Percentiles rank a stretch among this genome's conserved stretches.
Conservation (phyloP, 2,113 vertebrate species). For the Mastomys coucha region DNA sequence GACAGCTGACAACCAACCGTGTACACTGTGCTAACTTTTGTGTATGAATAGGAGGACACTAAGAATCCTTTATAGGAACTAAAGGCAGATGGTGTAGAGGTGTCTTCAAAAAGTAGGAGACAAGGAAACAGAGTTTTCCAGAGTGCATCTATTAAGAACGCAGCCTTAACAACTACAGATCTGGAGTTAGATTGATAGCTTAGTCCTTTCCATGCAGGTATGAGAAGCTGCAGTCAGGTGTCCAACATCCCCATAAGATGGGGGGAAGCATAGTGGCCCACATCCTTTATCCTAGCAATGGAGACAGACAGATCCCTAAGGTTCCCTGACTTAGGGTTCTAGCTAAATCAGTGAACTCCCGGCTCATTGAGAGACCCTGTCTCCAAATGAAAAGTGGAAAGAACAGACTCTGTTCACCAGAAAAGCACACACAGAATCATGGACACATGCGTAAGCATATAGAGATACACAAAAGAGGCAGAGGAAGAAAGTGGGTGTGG, state of each 20-base stretch:
- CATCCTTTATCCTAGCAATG: too few relatives aligned
- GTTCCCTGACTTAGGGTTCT: neutral
- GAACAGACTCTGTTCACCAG: neutral
- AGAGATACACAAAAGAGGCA: neutral
- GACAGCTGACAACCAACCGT: neutral
- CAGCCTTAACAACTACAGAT: neutral
- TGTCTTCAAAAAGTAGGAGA: neutral
- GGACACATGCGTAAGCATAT: neutral
- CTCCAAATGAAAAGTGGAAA: neutral
- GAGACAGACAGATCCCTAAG: neutral
- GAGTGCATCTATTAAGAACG: neutral
- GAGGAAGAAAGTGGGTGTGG: neutral
- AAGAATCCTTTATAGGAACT: neutral
- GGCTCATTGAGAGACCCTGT: neutral
- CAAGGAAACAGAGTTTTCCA: neutral
- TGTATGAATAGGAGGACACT: neutral
- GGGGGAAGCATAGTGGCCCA: neutral
- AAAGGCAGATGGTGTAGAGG: neutral
- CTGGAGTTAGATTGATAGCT: neutral
- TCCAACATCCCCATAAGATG: neutral
- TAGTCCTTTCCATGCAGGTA: neutral
- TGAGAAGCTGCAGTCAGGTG: neutral
- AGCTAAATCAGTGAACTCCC: neutral
- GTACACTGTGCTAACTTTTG: neutral
- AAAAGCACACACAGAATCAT: neutral